Evolutionary conservation across 2,113 vertebrate species (phyloP), one percentile per base, ranked within the genome.

Genomic region (Peromyscus polionotus): DNA sequence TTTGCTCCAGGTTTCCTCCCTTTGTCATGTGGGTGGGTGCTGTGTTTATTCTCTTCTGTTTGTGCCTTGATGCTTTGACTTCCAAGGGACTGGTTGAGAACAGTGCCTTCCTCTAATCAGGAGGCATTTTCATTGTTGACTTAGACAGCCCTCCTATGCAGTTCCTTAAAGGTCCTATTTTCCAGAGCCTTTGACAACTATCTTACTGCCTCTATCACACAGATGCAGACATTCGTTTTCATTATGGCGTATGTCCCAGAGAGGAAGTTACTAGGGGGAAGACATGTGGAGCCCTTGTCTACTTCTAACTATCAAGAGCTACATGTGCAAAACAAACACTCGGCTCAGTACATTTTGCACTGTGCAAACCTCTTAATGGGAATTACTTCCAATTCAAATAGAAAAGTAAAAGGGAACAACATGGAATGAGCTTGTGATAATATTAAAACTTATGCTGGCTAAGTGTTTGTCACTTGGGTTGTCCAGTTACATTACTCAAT

Each of bases 31-130:
- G 39, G 39, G 14, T 4, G 51, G 39, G 28, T 59, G 20, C 36
- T 86, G 86, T 81, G 42, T 65, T 36, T 96, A 91, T 68, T 93
- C 61, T 92, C 36, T 39, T n/a, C 20, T 89, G 5, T 68, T 80
- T 85, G 31, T 54, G 39, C 19, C 3, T 79, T 59, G 39, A 5
- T 87, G 54, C 33, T 94, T 83, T 93, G 45, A 11, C 54, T 87
- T 81, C 9, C 54, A n/a, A n/a, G 31, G 5, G 5, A n/a, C 61
- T 36, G 57, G 6, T 48, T 33, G n/a, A 88, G 75, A 92, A 87
- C 36, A 67, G 51, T 16, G 51, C 89, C 36, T 87, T 95, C 54
- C n/a, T 94, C 85, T 59, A 80, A 31, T 88, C 24, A 59, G 11
- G 20, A 42, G 9, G 26, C 39, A 42, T 65, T 51, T 59, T 63